Conservation (phyloP, 2,113 vertebrate genomes). For the Platichthys flesus region DNA sequence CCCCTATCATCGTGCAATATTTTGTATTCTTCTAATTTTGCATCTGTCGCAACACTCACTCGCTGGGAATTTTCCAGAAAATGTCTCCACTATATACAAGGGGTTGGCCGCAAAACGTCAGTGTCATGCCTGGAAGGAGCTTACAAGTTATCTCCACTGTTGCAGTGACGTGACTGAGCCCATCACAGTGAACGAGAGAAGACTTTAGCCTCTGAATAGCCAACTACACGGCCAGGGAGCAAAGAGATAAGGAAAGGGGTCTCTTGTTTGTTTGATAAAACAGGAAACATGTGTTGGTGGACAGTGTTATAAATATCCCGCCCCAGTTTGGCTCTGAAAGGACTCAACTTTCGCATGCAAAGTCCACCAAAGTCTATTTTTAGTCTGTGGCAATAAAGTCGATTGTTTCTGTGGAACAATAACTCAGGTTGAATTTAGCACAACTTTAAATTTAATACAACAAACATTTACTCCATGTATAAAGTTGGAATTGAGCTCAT, state of each 20-base stretch:
- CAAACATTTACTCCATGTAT: slow-evolving; percentile 8
- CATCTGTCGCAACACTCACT: too few relatives aligned
- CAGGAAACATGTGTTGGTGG: slow-evolving; percentile 55
- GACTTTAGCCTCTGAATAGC: slow-evolving; percentile 35
- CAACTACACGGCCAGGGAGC: slow-evolving; percentile 22
- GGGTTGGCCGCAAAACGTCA: not conserved
- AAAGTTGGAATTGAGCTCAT: slow-evolving; percentile 45
- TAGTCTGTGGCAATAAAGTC: slow-evolving; percentile 20
- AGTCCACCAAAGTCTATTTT: slow-evolving; percentile 49
- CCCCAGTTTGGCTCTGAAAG: slow-evolving; percentile 35
- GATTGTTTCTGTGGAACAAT: slow-evolving; percentile 43
- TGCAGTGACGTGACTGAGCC: slow-evolving; percentile 16
- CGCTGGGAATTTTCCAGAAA: too few relatives aligned
- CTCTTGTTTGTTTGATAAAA: slow-evolving; percentile 46
- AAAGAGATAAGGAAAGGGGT: slow-evolving; percentile 62
- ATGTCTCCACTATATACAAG: too few relatives aligned
- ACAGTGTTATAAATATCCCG: slow-evolving; percentile 51
- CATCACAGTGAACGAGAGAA: not conserved
- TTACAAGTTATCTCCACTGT: slow-evolving; percentile 25
- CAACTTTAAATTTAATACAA: not conserved
- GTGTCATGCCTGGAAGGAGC: not conserved
- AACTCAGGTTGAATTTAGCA: slow-evolving; percentile 9
- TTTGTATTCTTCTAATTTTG: too few relatives aligned
- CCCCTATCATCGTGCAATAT: too few relatives aligned
- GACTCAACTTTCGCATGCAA: slow-evolving; percentile 36